These are phyloP conservation scores for Ophioninae sp. DNA, from an alignment of 2,888 invertebrate genomes.

Conservation along the genomic window DNA sequence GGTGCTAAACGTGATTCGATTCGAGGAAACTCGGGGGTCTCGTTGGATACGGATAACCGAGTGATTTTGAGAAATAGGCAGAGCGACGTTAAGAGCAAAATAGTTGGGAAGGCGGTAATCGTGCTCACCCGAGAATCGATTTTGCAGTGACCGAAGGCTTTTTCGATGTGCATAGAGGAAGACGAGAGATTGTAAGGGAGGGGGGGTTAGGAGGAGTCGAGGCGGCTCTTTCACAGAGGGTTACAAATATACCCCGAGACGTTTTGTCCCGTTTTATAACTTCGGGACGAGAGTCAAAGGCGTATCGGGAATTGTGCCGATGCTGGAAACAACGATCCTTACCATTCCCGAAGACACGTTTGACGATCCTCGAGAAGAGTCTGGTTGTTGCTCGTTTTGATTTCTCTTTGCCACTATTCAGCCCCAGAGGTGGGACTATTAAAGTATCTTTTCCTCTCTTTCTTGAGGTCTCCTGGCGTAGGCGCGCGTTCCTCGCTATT, in stretches of 20 bases:
- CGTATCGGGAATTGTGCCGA: conserved; percentile 7
- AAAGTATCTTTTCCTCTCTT: conserved; percentile 60
- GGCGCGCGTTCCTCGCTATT: conserved; percentile 49
- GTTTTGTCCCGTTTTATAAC: conserved; percentile 43
- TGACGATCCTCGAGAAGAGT: conserved; percentile 28
- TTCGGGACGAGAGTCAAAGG: conserved; percentile 1
- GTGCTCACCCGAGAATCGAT: conserved; percentile 68
- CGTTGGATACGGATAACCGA: conserved; percentile 45
- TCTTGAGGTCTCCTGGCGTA: conserved; percentile 1
- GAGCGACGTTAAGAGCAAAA: conserved; percentile 7
- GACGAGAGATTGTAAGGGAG: neutral
- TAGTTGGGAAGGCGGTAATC: conserved; percentile 33
- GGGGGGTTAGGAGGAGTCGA: neutral
- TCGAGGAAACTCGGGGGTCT: conserved; percentile 26
- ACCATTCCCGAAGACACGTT: conserved; percentile 33
- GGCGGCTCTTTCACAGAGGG: conserved; percentile 56
- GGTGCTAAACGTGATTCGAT: neutral
- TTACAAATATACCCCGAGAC: conserved; percentile 27
- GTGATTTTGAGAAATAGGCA: conserved; percentile 52
- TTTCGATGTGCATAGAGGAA: conserved; percentile 6
- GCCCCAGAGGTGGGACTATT: conserved; percentile 62
- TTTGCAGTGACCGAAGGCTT: conserved; percentile 67
- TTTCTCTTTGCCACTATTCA: conserved; percentile 53
- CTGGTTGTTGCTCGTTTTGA: conserved; percentile 54
- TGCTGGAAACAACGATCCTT: conserved; percentile 31